Evolutionary conservation across 2,797 vertebrate genomes (phyloP).

Genomic region (Pseudotriccus pelzelni): DNA sequence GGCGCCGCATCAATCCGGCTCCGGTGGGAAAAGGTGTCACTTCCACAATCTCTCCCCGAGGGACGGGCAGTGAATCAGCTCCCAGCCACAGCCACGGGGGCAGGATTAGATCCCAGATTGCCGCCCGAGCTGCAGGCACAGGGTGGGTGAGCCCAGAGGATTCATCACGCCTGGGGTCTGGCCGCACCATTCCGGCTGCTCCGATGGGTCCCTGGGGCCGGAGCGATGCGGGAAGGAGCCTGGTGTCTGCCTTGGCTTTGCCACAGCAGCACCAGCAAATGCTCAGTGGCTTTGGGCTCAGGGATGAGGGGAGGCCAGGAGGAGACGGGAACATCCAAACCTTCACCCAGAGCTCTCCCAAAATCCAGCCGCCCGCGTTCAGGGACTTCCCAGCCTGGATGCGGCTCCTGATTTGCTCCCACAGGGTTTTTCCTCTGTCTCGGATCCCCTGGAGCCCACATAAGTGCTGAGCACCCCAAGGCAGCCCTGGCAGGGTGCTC

Average conservation of each 20-base stretch:
- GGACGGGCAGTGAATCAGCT: neutral
- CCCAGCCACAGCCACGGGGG: neutral
- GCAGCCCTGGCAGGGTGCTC: neutral
- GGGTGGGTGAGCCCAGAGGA: neutral
- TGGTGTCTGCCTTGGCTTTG: neutral
- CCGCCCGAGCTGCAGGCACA: neutral
- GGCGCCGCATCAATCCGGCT: accelerated
- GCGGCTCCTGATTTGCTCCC: accelerated
- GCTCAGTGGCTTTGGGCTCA: accelerated
- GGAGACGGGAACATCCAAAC: neutral
- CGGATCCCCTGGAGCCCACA: neutral
- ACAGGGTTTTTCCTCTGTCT: neutral
- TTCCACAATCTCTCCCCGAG: neutral
- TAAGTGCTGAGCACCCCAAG: neutral
- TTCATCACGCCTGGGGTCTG: neutral
- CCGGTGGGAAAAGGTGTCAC: neutral
- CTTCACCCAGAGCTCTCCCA: neutral
- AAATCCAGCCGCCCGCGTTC: accelerated
- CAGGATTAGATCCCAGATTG: neutral
- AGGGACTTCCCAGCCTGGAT: neutral
- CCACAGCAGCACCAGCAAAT: neutral
- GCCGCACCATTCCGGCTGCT: accelerated
- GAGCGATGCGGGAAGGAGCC: neutral
- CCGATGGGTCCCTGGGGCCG: accelerated
- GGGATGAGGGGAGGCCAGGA: accelerated